These are phyloP conservation scores for Dasyurus viverrinus DNA, from an alignment of 2,113 vertebrate species.

Conservation along the genomic window DNA sequence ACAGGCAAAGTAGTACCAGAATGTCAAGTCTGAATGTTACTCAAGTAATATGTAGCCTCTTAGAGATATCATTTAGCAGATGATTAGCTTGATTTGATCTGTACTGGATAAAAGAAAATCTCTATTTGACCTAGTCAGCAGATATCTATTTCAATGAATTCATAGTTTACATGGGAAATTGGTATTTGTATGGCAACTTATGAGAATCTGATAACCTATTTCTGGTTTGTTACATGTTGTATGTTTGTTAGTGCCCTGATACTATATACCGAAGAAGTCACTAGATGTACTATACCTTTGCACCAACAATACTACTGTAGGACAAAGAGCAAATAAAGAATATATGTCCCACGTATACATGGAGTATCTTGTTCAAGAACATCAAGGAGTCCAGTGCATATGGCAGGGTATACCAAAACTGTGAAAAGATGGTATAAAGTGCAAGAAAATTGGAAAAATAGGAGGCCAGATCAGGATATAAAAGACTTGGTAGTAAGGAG, in stretches of 20 bases:
- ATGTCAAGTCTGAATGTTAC: background rate
- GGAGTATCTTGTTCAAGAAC: too few relatives aligned
- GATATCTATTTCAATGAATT: background rate
- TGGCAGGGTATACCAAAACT: too few relatives aligned
- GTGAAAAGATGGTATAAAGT: background rate
- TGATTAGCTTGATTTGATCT: background rate
- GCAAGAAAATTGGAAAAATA: background rate
- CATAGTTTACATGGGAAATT: background rate
- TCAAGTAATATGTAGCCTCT: background rate
- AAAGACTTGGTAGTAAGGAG: background rate
- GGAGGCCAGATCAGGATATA: background rate
- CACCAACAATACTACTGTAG: too few relatives aligned
- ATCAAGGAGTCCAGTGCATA: too few relatives aligned
- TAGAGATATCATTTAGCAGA: background rate
- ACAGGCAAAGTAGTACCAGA: background rate
- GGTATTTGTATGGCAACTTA: background rate
- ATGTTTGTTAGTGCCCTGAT: too few relatives aligned
- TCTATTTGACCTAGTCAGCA: background rate
- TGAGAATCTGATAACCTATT: background rate
- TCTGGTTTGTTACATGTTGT: background rate
- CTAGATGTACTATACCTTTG: too few relatives aligned
- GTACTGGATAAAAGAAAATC: background rate
- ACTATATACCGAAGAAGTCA: too few relatives aligned
- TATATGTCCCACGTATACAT: too few relatives aligned
- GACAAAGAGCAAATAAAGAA: too few relatives aligned